These are phyloP conservation scores for Blera fallax DNA, from an alignment of 2,888 invertebrate genomes.

Conservation along the genomic window DNA sequence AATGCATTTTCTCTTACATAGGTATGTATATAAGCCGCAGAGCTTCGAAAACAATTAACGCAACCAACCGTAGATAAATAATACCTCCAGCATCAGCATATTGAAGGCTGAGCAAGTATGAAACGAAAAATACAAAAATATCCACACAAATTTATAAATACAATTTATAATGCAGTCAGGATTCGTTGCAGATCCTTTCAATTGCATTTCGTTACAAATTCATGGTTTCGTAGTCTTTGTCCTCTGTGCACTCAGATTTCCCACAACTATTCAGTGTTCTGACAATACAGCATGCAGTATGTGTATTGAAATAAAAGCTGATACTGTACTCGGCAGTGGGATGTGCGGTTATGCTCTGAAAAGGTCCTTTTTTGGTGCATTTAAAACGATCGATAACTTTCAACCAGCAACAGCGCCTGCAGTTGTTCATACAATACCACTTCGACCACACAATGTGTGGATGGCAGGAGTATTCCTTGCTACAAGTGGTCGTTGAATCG, in stretches of 20 bases:
- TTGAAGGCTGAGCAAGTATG: neutral
- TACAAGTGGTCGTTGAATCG: conserved; percentile 37
- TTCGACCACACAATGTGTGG: neutral
- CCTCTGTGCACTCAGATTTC: conserved; percentile 7
- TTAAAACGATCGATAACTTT: conserved; percentile 47
- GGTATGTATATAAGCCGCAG: neutral
- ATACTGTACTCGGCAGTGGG: neutral
- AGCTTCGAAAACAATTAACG: conserved; percentile 17
- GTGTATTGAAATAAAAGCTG: conserved; percentile 23
- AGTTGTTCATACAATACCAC: neutral
- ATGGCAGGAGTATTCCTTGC: neutral
- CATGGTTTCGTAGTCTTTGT: neutral
- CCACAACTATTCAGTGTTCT: neutral
- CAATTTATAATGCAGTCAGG: conserved; percentile 12
- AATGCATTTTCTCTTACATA: neutral
- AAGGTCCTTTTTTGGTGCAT: conserved; percentile 15
- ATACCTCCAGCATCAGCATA: neutral
- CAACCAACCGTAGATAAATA: conserved; percentile 12
- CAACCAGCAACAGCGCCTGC: conserved; percentile 17
- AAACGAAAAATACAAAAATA: neutral
- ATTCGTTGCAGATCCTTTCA: conserved; percentile 8
- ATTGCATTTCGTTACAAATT: conserved; percentile 6
- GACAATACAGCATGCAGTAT: conserved; percentile 15
- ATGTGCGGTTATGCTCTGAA: conserved; percentile 23
- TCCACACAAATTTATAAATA: conserved; percentile 1